A percentile compares a stretch with the other conserved stretches of the same genome.
These are phyloP conservation scores for Bombus waltoni DNA, from an alignment of 1,140 invertebrate species.

Conservation along the genomic window DNA sequence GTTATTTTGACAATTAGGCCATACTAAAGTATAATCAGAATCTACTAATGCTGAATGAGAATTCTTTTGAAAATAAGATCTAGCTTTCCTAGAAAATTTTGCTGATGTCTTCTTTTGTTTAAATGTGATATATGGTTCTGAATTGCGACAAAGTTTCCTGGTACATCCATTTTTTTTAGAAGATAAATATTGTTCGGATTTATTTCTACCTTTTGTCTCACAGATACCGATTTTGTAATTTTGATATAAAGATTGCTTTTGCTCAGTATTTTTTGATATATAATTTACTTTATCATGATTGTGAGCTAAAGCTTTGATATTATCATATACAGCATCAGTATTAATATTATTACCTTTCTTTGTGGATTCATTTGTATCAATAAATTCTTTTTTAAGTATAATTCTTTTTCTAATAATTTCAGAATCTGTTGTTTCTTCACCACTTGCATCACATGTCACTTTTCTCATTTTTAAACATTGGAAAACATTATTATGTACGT, in stretches of 20 bases:
- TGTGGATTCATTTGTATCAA: neutral
- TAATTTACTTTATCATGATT: conserved; percentile 1
- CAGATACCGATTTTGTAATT: neutral
- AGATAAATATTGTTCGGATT: conserved; percentile 63
- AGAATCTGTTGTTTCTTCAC: conserved; percentile 44
- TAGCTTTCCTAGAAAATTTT: conserved; percentile 54
- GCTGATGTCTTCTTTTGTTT: conserved; percentile 37
- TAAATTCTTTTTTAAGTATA: conserved; percentile 3
- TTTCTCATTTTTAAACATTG: conserved; percentile 12
- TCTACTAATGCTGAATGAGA: conserved; percentile 52
- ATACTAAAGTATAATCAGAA: conserved; percentile 57
- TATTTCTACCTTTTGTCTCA: conserved; percentile 47
- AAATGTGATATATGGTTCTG: conserved; percentile 43
- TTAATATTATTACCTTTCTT: neutral
- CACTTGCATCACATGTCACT: neutral
- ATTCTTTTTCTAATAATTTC: conserved; percentile 17
- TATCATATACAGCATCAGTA: neutral
- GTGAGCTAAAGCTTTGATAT: neutral
- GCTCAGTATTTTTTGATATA: neutral
- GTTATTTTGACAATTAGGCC: conserved; percentile 43
- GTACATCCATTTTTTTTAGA: conserved; percentile 12
- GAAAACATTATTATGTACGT: neutral
- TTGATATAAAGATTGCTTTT: neutral
- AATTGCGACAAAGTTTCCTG: conserved; percentile 45
- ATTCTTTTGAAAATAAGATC: conserved; percentile 61